These are phyloP conservation scores for Acanthopagrus latus DNA, from an alignment of 2,797 vertebrate genomes.

Conservation along the genomic window DNA sequence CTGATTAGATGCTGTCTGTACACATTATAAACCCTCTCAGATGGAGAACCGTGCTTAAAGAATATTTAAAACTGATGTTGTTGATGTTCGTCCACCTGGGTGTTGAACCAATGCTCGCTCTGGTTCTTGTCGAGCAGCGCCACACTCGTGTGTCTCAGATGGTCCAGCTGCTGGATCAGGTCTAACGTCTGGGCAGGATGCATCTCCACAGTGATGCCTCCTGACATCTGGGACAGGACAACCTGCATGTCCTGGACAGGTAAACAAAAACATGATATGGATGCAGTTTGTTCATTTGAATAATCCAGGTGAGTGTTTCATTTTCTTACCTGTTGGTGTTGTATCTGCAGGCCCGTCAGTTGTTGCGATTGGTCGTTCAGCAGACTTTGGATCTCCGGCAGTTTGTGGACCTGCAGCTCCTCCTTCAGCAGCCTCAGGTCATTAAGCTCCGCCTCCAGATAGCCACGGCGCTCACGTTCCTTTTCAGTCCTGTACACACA, in stretches of 20 bases:
- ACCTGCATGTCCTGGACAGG: slow-evolving; percentile 74
- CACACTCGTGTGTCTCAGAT: slow-evolving; percentile 4
- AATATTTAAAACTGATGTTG: slow-evolving; percentile 4
- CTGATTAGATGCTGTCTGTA: neutral
- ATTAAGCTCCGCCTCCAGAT: slow-evolving; percentile 40
- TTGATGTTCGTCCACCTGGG: slow-evolving; percentile 16
- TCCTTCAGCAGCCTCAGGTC: slow-evolving; percentile 27
- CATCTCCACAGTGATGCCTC: slow-evolving; percentile 84
- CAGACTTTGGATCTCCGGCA: slow-evolving; percentile 40
- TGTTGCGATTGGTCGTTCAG: slow-evolving; percentile 8
- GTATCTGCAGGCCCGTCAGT: slow-evolving; percentile 7
- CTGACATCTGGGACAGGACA: slow-evolving; percentile 77
- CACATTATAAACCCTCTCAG: neutral
- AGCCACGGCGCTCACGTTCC: neutral
- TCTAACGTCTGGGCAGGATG: neutral
- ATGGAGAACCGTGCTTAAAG: no score
- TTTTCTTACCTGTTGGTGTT: slow-evolving; percentile 44
- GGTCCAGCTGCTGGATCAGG: slow-evolving; percentile 44
- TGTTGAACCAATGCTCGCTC: neutral
- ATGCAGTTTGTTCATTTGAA: neutral
- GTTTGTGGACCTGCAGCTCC: slow-evolving; percentile 23
- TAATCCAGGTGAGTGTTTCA: neutral
- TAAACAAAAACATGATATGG: neutral
- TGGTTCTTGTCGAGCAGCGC: neutral
- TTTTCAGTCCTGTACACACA: slow-evolving; percentile 47